These are phyloP conservation scores for Sesia bembeciformis DNA, from an alignment of 2,888 invertebrate genomes.

Conservation along the genomic window DNA sequence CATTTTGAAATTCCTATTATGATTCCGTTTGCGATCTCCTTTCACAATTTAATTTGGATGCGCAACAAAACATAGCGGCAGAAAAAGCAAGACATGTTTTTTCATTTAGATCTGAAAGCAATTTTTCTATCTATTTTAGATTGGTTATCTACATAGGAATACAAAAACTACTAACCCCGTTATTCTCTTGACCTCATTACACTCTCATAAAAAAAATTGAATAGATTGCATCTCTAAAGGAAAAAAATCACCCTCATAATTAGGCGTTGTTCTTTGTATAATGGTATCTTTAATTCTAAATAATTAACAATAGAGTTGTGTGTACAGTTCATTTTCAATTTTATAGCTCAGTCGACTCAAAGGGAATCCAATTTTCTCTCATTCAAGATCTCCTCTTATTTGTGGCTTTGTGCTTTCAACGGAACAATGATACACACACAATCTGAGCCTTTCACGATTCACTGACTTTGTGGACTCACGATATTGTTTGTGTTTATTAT, in stretches of 20 bases:
- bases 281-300: not conserved
- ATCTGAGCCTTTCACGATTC: constrained; percentile 5
- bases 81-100: too few species aligned
- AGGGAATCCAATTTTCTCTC: constrained; percentile 41
- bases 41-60: too few species aligned
- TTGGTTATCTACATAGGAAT: too few species aligned
- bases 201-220: too few species aligned
- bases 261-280: too few species aligned
- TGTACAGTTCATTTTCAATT: constrained; percentile 15
- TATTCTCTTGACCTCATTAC: too few species aligned
- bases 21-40: not conserved
- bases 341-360: constrained; percentile 20
- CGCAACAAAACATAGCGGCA: too few species aligned
- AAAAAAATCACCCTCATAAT: too few species aligned
- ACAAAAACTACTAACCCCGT: too few species aligned
- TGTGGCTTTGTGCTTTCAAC: constrained; percentile 35
- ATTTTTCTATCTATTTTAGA: too few species aligned
- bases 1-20: constrained; percentile 4
- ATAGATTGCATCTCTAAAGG: too few species aligned
- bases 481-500: not conserved
- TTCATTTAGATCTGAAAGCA: too few species aligned
- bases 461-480: not conserved
- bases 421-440: constrained; percentile 27
- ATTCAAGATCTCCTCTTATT: constrained; percentile 22
- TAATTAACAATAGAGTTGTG: not conserved